Evolutionary conservation across 2,113 vertebrate species (phyloP).

Genomic region (Pardalotus punctatus): DNA sequence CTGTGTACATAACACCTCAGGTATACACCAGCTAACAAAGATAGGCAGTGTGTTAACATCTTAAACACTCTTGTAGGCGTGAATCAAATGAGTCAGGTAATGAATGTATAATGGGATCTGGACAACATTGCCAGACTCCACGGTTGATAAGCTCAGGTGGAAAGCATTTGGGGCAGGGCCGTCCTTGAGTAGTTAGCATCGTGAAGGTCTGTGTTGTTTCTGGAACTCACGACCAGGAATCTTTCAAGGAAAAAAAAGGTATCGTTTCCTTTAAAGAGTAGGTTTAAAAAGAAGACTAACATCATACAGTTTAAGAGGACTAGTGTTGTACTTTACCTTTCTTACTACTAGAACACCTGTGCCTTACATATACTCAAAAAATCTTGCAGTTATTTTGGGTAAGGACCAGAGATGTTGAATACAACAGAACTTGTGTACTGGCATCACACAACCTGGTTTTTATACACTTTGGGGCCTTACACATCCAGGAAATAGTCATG

Average conservation of each 20-base stretch:
- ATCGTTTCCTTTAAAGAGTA: neutral
- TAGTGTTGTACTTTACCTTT: neutral
- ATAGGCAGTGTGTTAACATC: neutral
- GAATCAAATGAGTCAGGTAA: fast-evolving
- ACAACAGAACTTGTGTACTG: neutral
- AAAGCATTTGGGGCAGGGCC: neutral
- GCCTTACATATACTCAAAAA: neutral
- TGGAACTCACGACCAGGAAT: neutral
- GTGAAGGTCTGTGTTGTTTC: neutral
- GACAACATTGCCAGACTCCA: neutral
- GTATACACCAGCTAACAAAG: neutral
- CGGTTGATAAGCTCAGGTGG: neutral
- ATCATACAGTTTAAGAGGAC: neutral
- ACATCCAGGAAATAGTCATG: neutral
- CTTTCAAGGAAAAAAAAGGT: neutral
- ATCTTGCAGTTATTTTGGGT: neutral
- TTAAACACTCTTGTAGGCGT: neutral
- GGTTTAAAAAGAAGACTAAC: neutral
- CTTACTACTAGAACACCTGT: neutral
- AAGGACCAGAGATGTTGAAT: neutral
- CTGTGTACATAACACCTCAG: neutral
- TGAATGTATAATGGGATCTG: neutral
- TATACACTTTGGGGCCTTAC: neutral
- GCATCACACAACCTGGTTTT: neutral
- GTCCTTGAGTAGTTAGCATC: neutral